Percentiles rank a stretch among this genome's conserved stretches.
Evolutionary conservation across 2,888 invertebrate species (phyloP).

Genomic region (Oxyscelio sp.): DNA sequence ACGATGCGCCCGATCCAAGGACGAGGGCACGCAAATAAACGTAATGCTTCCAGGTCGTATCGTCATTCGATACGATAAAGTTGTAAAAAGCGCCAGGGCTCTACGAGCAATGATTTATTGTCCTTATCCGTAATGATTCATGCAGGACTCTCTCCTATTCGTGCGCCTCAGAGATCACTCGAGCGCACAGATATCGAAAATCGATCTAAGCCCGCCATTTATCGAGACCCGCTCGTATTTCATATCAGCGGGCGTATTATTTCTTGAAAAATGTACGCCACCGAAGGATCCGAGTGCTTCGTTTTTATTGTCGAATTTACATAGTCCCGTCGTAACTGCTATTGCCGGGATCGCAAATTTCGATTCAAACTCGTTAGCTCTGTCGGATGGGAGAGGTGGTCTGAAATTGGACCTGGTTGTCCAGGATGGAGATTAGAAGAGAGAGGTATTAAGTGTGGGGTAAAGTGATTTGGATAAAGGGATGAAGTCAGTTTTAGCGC

Average conservation of each 20-base stretch:
- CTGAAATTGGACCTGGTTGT: slow-evolving; percentile 7
- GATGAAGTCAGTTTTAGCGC: too few relatives aligned
- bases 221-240: slow-evolving; percentile 75
- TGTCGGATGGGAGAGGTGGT: background rate
- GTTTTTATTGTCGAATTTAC: slow-evolving; percentile 70
- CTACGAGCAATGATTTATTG: slow-evolving; percentile 74
- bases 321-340: slow-evolving; percentile 45
- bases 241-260: slow-evolving; percentile 73
- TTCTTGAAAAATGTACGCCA: slow-evolving; percentile 71
- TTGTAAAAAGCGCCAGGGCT: slow-evolving; percentile 72
- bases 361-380: slow-evolving; percentile 2
- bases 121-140: slow-evolving; percentile 76
- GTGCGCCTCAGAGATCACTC: slow-evolving; percentile 75
- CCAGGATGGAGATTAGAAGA: background rate
- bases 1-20: slow-evolving; percentile 73
- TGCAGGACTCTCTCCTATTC: slow-evolving; percentile 63
- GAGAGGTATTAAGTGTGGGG: too few relatives aligned
- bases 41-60: slow-evolving; percentile 75
- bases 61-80: slow-evolving; percentile 73
- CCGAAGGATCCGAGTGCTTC: slow-evolving; percentile 44
- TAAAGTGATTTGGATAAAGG: too few relatives aligned
- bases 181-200: slow-evolving; percentile 76
- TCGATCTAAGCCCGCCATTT: slow-evolving; percentile 76
- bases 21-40: slow-evolving; percentile 74
- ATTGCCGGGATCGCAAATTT: slow-evolving; percentile 7